Base-by-base conservation (phyloP, 2,113 vertebrate species). In the Takifugu flavidus region DNA sequence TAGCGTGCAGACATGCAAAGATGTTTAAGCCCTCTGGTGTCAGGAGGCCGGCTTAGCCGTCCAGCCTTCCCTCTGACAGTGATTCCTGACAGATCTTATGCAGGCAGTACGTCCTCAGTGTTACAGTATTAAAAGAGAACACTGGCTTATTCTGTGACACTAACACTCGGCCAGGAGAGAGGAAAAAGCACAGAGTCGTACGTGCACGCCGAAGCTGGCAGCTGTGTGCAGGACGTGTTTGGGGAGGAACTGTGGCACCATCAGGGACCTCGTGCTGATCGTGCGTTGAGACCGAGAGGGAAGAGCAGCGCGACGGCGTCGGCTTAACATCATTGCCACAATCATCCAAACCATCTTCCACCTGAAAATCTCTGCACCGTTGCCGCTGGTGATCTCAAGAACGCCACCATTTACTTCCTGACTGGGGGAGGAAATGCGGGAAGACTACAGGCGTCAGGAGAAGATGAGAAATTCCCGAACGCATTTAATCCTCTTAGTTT, bases 211-310 rank as follows among this genome's bases (percentile, higher is more conserved):
- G 62, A 59, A 57, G 59, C 49, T 53, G 55, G 49, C 62, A 73
- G 59, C 59, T 65, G 69, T 76, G 63, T 63, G 67, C 69, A 52
- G 63, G 75, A 46, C 59, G 29, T 31, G 72, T 45, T 55, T 47
- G 56, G 14, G 14, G 44, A 56, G 31, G 34, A 15, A 31, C 44
- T 47, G 25, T 43, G 39, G 29, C 25, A 62, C 14, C 52, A 25
- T 60, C n/a, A 51, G 13, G 56, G 8, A 34, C 53, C 29, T 59
- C 25, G 2, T 46, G 58, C 3, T 52, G n/a, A 63, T 52, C 25
- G 14, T 57, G 15, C 34, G 27, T 45, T 51, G 31, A 44, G 58
- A 25, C n/a, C 44, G 53, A 6, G 15, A 70, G 10, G 5, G 44
- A 74, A 20, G 26, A 10, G 34, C 14, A 31, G 53, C 34, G 5